These are phyloP conservation scores for Caenorhabditis afra DNA, from an alignment of 2,888 invertebrate genomes.

Conservation along the genomic window DNA sequence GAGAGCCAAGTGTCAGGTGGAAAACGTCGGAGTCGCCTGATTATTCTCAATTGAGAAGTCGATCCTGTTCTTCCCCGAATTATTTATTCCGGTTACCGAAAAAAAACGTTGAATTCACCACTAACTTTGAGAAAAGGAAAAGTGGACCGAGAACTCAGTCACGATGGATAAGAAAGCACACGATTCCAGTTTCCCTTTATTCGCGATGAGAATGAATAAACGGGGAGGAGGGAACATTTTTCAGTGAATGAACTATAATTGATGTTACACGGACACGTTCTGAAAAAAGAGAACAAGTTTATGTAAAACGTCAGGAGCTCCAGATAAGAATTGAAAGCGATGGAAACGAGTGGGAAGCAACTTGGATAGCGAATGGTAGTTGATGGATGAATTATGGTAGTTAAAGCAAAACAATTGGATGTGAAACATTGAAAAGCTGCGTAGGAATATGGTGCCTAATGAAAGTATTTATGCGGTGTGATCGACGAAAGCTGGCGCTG, in stretches of 20 bases:
- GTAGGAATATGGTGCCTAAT: constrained; percentile 16
- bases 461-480: constrained; percentile 41
- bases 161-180: no score
- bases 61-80: background rate
- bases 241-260: constrained; percentile 35
- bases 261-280: constrained; percentile 43
- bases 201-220: constrained; percentile 33
- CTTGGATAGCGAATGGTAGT: constrained; percentile 13
- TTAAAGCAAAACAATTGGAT: constrained; percentile 53
- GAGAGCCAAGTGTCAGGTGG: constrained; percentile 22
- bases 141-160: no score
- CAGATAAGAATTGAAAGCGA: background rate
- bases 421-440: constrained; percentile 10
- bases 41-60: background rate
- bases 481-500: constrained; percentile 58
- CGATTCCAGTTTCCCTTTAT: no score
- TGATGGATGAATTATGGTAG: constrained; percentile 37
- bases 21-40: constrained; percentile 6
- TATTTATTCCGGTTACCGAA: constrained; percentile 29
- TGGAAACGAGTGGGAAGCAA: constrained; percentile 2
- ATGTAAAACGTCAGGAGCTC: constrained; percentile 31
- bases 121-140: no score
- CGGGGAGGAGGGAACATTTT: constrained; percentile 13
- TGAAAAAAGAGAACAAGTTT: constrained; percentile 41
- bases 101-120: no score